Evolutionary conservation across 2,797 vertebrate species (phyloP), one percentile per base, ranked within the genome.

Genomic region (Coregonus suidteri): DNA sequence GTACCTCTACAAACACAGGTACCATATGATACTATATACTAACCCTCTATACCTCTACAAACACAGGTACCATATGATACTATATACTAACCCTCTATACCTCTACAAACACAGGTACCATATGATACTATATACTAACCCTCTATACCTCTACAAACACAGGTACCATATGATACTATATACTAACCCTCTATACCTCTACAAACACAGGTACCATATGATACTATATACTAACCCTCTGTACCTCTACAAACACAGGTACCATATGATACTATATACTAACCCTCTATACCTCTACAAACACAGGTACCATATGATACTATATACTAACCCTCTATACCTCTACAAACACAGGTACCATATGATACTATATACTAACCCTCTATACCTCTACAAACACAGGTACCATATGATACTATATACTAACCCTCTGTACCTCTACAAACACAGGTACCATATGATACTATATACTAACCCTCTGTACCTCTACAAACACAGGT

Each of bases 281-380:
- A 51, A 6, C 47, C 47, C 47, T 51, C 47, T 51, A 13, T 51
- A 51, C 47, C 47, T 51, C 62, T 14, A 35, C 70, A 20, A 16
- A 52, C 70, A 76, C 18, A 35, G 35, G 59, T 64, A 64, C 59
- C 20, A n/a, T 68, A 16, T 34, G 18, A 1, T 53, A 51, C 31
- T 1, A 34, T 34, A 34, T 34, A 0, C 31, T 3, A 0, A 51
- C 6, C 6, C 25, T 51, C 47, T 51, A 4, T 51, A 51, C 47
- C 47, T 51, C 47, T 51, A 51, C 47, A 51, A 51, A 51, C 0
- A 51, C 47, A 25, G 98, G 98, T 98, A 87, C 67, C 41, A 83
- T 14, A 16, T 18, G 18, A 75, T 30, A 16, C 6, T 31, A 54
- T 51, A 11, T 6, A 6, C 11, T 6, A 51, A 6, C 47, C 47